Evolutionary conservation across 1,140 invertebrate genomes (phyloP), one percentile per base, ranked within the genome.

Genomic region (Megalonaias nervosa): DNA sequence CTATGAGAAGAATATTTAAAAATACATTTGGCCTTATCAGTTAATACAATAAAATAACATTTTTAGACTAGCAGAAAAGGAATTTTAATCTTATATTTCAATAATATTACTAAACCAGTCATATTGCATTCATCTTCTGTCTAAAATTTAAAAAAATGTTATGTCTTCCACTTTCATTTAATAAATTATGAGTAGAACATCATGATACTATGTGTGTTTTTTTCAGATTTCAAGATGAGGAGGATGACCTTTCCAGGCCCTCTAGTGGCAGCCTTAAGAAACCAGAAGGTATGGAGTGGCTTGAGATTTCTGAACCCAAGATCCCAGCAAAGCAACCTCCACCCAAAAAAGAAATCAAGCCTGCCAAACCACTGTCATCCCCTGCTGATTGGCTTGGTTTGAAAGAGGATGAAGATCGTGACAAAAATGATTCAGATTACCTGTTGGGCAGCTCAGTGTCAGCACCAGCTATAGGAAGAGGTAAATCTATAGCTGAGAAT

Each of bases 211-310:
- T 62, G 19, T 23, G 23, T 19, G 19, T n/a, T 62, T 62, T 23
- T 38, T 81, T 14, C 68, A 85, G 83, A 38, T 86, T 86, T 77
- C 81, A 86, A 75, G 85, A 86, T 78, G 81, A 82, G 73, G 85
- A 86, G 64, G 85, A 86, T 68, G 82, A 84, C 26, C 85, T 86
- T 79, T 48, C 38, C 11, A 48, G 38, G 38, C 38, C 38, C 11
- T 48, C 38, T 48, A 48, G 4, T 48, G 38, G 38, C 38, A 48
- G 38, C 11, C 38, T 48, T 4, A 71, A 66, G 15, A 71, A 60
- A 60, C 26, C 69, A 60, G 55, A 68, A 15, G 81, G 80, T 65
- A 79, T 85, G 82, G 80, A 82, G n/a, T 85, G 85, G 84, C 62
- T 86, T 55, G 84, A 84, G 67, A 71, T 79, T 58, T 73, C 79